Conservation (phyloP, 1,140 invertebrate genomes). For the Calliphora vicina region DNA sequence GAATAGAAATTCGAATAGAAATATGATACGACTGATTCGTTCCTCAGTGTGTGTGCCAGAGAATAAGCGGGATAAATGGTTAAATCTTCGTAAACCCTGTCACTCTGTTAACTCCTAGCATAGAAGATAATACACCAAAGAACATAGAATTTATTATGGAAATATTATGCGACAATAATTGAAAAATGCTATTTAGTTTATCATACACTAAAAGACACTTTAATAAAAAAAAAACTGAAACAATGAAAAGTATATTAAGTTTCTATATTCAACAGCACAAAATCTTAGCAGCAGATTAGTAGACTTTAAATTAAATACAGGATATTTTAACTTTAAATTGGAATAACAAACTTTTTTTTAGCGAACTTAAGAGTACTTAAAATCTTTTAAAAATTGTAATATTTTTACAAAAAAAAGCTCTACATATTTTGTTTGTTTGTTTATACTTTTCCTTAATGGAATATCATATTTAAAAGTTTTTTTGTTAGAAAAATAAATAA, state of each 20-base stretch:
- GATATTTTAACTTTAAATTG: neutral
- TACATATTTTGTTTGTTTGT: too few species aligned
- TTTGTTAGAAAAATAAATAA: neutral
- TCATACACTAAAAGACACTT: neutral
- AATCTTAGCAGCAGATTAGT: neutral
- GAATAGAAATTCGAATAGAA: too few species aligned
- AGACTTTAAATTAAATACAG: constrained; percentile 1
- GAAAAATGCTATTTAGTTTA: neutral
- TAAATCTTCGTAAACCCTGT: too few species aligned
- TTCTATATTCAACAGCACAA: neutral
- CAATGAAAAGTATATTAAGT: neutral
- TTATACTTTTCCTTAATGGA: too few species aligned
- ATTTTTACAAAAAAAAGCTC: neutral
- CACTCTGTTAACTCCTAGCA: neutral
- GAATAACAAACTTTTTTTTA: neutral
- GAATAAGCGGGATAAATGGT: too few species aligned
- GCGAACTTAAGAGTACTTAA: neutral
- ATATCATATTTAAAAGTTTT: neutral
- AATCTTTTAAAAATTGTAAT: neutral
- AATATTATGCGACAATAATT: neutral
- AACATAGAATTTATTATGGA: constrained; percentile 3
- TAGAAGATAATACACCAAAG: neutral
- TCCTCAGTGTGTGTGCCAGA: too few species aligned
- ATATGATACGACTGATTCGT: too few species aligned
- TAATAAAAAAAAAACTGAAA: neutral